These are phyloP conservation scores for Bathynomus jamesi DNA, from an alignment of 1,140 invertebrate species.

Conservation along the genomic window DNA sequence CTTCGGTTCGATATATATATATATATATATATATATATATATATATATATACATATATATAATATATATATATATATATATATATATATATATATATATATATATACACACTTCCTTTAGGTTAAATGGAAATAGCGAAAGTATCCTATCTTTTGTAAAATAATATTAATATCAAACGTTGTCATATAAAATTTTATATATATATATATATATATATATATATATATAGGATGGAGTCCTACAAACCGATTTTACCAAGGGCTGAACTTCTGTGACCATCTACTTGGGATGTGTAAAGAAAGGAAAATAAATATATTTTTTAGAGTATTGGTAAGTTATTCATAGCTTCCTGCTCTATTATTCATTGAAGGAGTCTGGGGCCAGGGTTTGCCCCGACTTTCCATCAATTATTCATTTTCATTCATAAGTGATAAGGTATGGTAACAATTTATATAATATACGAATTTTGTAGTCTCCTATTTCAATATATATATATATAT, in stretches of 20 bases:
- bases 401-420: background rate
- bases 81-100: too few relatives aligned
- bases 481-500: slow-evolving; percentile 7
- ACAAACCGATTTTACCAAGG: too few relatives aligned
- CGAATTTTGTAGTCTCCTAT: background rate
- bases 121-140: too few relatives aligned
- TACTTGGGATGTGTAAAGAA: background rate
- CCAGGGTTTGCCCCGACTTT: background rate
- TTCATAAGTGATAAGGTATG: slow-evolving; percentile 2
- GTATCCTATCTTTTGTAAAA: too few relatives aligned
- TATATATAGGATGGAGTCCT: background rate
- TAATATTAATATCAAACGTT: background rate
- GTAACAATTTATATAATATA: slow-evolving; percentile 1
- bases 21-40: too few relatives aligned
- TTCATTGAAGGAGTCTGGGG: background rate
- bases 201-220: slow-evolving; percentile 3
- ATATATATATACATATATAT: too few relatives aligned
- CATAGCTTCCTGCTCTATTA: background rate
- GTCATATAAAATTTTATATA: background rate
- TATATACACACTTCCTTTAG: too few relatives aligned
- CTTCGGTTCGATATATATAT: too few relatives aligned
- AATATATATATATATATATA: too few relatives aligned
- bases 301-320: background rate
- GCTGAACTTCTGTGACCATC: too few relatives aligned
- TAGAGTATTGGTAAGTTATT: background rate